phyloP scores from a whole-genome alignment of 2,888 invertebrate genomes.

The Parasteatoda lunata region DNA sequence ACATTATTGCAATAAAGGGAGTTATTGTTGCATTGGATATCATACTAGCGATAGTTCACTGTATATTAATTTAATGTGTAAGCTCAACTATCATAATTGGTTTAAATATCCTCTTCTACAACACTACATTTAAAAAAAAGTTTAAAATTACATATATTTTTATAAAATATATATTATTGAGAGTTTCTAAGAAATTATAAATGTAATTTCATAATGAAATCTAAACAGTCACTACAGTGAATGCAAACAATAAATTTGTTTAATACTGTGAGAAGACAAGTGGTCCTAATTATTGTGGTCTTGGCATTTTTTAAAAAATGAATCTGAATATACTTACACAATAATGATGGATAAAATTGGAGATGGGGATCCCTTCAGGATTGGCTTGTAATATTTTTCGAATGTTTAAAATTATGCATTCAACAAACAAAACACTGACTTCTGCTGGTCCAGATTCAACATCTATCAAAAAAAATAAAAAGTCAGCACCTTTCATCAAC shows the following conservation, averaged over 20 bases:
- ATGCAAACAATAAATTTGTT: background rate
- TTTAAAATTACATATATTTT: background rate
- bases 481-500: background rate
- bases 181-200: background rate
- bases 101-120: too few species aligned
- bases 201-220: background rate
- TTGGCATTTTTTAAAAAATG: background rate
- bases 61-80: too few species aligned
- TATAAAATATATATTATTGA: too few species aligned
- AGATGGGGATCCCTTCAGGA: slow-evolving; percentile 28
- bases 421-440: background rate
- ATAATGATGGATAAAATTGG: slow-evolving; percentile 30
- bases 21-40: too few species aligned
- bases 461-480: background rate
- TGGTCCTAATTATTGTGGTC: background rate
- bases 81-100: too few species aligned
- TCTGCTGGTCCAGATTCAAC: background rate
- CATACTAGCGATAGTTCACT: too few species aligned
- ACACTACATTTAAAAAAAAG: background rate
- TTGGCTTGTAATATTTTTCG: slow-evolving; percentile 22
- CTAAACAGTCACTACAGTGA: background rate
- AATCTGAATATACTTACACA: slow-evolving; percentile 31
- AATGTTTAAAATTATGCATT: slow-evolving; percentile 14
- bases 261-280: background rate
- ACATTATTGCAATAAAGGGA: too few species aligned